Base-by-base conservation (phyloP, 2,888 invertebrate genomes). In the Polymixis lichenea region DNA sequence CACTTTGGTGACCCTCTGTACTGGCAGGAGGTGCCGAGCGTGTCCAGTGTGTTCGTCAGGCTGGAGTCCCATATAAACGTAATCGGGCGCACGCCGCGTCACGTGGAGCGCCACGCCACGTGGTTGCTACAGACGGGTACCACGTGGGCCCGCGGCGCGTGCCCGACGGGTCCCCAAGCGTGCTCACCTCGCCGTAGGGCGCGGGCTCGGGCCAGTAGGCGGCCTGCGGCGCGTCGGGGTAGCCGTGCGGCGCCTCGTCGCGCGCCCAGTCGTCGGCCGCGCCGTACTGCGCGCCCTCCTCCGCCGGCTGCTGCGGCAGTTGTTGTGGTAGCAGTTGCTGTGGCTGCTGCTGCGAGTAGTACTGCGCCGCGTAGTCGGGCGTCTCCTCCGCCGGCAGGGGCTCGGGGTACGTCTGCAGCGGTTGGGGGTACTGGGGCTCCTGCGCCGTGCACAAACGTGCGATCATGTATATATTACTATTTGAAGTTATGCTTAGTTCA, bases 161-260 rank as follows among this genome's bases (percentile, higher is more conserved):
- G 9, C 1, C 43, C 43, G 43, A 43, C 43, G 43, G 43, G n/a
- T n/a, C n/a, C n/a, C 43, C 11, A 43, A 9, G 43, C 43, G 32
- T 13, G 11, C 93, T 86, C 75, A 95, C 95, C 92, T 95, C 94
- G 11, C 83, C 88, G 64, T 78, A 78, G 1, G n/a, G n/a, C n/a
- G 79, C 83, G 75, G 28, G 72, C 72, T 93, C 93, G 8, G 70
- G 80, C 95, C 95, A 95, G 90, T 77, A 78, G 28, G 8, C 60
- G n/a, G n/a, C n/a, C n/a, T n/a, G n/a, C n/a, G n/a, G n/a, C n/a
- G n/a, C n/a, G n/a, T n/a, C n/a, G n/a, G n/a, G n/a, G n/a, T n/a
- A n/a, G n/a, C n/a, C n/a, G 28, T 17, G 90, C 83, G 88, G 89
- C 32, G 92, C 91, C 67, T 90, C 90, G 25, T 81, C 62, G 22